phyloP scores from a whole-genome alignment of 2,797 vertebrate genomes.

The Sebastes minor region DNA sequence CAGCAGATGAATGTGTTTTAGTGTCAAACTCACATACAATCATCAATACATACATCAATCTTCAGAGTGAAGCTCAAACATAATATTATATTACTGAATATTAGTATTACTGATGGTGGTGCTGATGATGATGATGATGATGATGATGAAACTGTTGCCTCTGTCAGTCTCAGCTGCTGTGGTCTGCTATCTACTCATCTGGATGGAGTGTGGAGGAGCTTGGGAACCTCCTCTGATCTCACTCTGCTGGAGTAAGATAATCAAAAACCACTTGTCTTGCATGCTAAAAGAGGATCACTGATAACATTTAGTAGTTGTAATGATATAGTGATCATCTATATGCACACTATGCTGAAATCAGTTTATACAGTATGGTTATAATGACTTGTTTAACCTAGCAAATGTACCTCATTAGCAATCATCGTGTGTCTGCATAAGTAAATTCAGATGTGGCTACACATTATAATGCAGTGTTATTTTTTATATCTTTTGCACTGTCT shows the following conservation, averaged over 20 bases:
- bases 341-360: not conserved
- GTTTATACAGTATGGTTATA: not conserved
- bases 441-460: not conserved
- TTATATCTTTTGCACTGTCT: not conserved
- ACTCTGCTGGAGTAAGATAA: slow-evolving; percentile 86
- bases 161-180: slow-evolving; percentile 74
- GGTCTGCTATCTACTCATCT: slow-evolving; percentile 72
- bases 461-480: not conserved
- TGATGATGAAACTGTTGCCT: slow-evolving; percentile 9
- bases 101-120: not conserved
- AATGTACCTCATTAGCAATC: not conserved
- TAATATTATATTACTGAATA: not conserved
- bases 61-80: not conserved
- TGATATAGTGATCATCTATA: not conserved
- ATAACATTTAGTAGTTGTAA: not conserved
- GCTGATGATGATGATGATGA: not conserved
- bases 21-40: not conserved
- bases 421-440: not conserved
- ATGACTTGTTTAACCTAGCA: not conserved
- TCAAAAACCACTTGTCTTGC: not conserved
- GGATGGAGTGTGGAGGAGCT: slow-evolving; percentile 68
- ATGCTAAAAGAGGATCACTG: not conserved
- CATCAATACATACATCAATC: not conserved
- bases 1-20: not conserved
- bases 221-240: slow-evolving; percentile 71